A percentile compares a stretch with the other conserved stretches of the same genome.
These are phyloP conservation scores for Anisognathus igniventris DNA, from an alignment of 2,797 vertebrate genomes.

Conservation along the genomic window DNA sequence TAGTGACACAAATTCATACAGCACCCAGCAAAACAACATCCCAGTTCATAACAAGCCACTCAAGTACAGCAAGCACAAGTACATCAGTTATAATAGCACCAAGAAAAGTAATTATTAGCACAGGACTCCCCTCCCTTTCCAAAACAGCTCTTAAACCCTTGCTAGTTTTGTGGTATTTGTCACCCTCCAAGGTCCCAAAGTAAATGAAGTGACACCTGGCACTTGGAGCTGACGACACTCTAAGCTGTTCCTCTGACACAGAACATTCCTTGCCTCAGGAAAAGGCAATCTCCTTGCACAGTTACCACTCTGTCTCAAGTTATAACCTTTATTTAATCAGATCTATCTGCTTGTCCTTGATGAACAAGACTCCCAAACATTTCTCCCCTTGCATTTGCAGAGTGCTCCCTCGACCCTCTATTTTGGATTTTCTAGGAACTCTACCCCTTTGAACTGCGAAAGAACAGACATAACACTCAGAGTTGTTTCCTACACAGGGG, in stretches of 20 bases:
- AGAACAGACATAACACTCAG: not conserved
- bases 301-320: not conserved
- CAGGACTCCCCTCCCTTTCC: not conserved
- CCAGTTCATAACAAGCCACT: not conserved
- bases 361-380: not conserved
- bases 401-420: not conserved
- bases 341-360: not conserved
- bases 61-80: not conserved
- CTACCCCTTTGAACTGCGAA: not conserved
- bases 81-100: not conserved
- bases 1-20: not conserved
- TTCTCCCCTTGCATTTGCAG: not conserved
- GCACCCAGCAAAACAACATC: not conserved
- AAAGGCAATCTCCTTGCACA: not conserved
- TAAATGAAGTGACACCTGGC: not conserved
- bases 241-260: not conserved
- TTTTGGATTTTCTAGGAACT: not conserved
- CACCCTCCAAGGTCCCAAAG: not conserved
- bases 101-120: not conserved
- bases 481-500: not conserved
- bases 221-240: not conserved
- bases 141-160: not conserved
- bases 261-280: constrained; percentile 36
- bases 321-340: not conserved
- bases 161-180: not conserved